These are phyloP conservation scores for Aegithalos caudatus DNA, from an alignment of 2,113 vertebrate species.

Conservation along the genomic window DNA sequence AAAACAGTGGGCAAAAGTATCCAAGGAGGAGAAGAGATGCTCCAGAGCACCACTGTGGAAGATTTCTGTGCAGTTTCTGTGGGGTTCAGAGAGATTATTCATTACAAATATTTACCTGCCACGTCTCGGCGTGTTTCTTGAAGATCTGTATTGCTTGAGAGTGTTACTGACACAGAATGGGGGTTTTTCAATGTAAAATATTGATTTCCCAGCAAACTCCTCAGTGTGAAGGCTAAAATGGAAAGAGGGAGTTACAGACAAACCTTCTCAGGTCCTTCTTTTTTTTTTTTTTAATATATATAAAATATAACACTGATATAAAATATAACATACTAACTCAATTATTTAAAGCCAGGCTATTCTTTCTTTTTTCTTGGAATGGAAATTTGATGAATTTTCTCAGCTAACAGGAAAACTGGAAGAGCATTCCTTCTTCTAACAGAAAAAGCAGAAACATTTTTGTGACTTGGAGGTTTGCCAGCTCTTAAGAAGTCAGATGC, in stretches of 20 bases:
- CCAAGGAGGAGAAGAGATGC: not conserved
- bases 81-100: not conserved
- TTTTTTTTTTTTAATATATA: not conserved
- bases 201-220: constrained; percentile 30
- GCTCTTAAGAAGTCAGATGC: not conserved
- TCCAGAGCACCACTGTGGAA: not conserved
- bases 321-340: not conserved
- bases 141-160: constrained; percentile 11
- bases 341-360: not conserved
- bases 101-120: constrained; percentile 32
- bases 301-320: not conserved
- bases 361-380: not conserved
- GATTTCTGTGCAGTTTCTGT: not conserved
- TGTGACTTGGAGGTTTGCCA: not conserved
- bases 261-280: not conserved
- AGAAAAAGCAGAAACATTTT: not conserved
- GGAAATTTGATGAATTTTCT: not conserved
- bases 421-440: not conserved
- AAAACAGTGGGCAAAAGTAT: not conserved
- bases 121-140: constrained; percentile 9
- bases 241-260: not conserved
- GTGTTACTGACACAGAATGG: not conserved
- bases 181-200: constrained; percentile 15
- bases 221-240: not conserved
- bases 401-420: not conserved